Evolutionary conservation across 2,797 vertebrate genomes (phyloP), one percentile per base, ranked within the genome.

Genomic region (Acanthurus tractus): DNA sequence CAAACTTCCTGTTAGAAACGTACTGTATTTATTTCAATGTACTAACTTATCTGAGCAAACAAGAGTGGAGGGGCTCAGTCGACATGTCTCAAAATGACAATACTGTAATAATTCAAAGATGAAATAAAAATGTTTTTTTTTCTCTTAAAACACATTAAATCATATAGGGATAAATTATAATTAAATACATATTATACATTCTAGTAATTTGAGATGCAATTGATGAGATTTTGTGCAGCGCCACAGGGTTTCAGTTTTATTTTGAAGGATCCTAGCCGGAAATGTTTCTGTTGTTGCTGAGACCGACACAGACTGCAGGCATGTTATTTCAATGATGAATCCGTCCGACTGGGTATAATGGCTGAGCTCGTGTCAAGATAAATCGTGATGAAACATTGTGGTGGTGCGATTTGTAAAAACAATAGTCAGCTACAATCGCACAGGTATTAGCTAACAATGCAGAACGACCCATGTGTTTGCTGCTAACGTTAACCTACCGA

Each of bases 211-310:
- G 3, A 40, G 10, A 38, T 9, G 8, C 18, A 8, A 14, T 8
- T 22, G 6, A 0, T 15, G 12, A 52, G 3, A 4, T 70, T 14
- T 46, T 46, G n/a, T 63, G n/a, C 18, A 23, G 29, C 23, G 12
- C 18, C 15, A 10, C 8, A 4, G 17, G 12, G 4, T 29, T 54
- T 34, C 29, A 34, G 29, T 72, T 82, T 86, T 90, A 86, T 85
- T 83, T 14, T 86, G 89, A 84, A 80, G 49, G 70, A 52, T 0
- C 0, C 0, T 0, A 13, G 12, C 11, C 74, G 89, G 91, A 92
- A 82, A 63, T 56, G 0, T 0, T 10, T 13, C 2, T 34, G 40
- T 40, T 50, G 55, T 70, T 73, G 53, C 63, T 82, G 58, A 17
- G 18, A 25, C 25, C 15, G 49, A 59, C 45, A 55, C 10, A 18